Conservation (phyloP, 2,888 invertebrate genomes). For the Vanessa cardui region DNA sequence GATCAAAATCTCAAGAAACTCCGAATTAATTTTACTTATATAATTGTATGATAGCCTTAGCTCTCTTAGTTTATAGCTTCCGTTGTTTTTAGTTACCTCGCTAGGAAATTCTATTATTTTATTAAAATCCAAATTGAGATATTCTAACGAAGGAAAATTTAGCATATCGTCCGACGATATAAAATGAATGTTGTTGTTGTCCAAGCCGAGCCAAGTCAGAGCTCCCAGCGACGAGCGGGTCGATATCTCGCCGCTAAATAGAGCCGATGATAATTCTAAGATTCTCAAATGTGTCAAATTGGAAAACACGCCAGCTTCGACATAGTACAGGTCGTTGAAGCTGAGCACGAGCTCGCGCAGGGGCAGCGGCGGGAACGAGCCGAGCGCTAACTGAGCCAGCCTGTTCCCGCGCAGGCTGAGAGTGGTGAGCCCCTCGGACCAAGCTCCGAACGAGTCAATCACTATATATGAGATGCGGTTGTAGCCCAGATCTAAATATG, state of each 20-base stretch:
- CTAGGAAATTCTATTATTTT: conserved; percentile 87
- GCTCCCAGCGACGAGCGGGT: conserved; percentile 84
- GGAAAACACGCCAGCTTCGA: conserved; percentile 87
- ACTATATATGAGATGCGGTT: conserved; percentile 88
- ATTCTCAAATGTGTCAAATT: conserved; percentile 88
- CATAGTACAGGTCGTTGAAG: conserved; percentile 90
- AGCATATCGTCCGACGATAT: conserved; percentile 85
- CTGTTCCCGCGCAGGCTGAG: conserved; percentile 90
- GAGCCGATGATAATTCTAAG: conserved; percentile 90
- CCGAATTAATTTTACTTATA: conserved; percentile 84
- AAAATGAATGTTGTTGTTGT: conserved; percentile 88
- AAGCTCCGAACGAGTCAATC: conserved; percentile 86
- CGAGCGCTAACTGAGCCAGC: conserved; percentile 84
- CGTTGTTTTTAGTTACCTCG: conserved; percentile 58
- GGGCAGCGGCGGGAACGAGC: conserved; percentile 86
- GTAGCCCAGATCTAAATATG: conserved; percentile 90
- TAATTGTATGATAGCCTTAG: conserved; percentile 91
- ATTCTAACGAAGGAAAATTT: conserved; percentile 86
- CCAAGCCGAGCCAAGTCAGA: conserved; percentile 90
- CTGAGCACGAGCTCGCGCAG: conserved; percentile 92
- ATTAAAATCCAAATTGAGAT: conserved; percentile 92
- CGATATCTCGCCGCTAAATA: conserved; percentile 87
- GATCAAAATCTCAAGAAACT: conserved; percentile 85
- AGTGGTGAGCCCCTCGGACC: conserved; percentile 88
- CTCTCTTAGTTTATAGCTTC: conserved; percentile 87